Percentiles rank a stretch among this genome's conserved stretches.
These are phyloP conservation scores for Noctua janthina DNA, from an alignment of 2,888 invertebrate genomes.

Conservation along the genomic window DNA sequence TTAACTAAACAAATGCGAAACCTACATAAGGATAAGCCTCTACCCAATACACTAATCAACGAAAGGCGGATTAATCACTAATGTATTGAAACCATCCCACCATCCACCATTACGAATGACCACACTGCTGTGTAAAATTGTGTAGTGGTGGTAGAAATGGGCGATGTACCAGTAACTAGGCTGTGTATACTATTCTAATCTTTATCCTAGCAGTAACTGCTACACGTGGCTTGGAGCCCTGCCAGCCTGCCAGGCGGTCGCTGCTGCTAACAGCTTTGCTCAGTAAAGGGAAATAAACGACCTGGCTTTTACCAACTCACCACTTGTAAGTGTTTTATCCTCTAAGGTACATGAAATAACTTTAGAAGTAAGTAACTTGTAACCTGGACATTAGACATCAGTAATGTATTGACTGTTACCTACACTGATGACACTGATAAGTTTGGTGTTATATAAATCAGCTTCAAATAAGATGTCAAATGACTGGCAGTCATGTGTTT, in stretches of 20 bases:
- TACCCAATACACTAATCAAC: not conserved
- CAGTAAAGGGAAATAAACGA: slow-evolving; percentile 55
- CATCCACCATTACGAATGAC: not conserved
- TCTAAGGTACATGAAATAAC: not conserved
- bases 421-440: not conserved
- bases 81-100: not conserved
- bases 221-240: slow-evolving; percentile 60
- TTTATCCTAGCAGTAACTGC: slow-evolving; percentile 51
- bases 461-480: not conserved
- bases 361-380: not conserved
- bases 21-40: no score
- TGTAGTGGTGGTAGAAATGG: slow-evolving; percentile 11
- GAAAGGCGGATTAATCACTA: not conserved
- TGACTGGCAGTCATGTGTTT: not conserved
- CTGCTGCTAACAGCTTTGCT: slow-evolving; percentile 46
- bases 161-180: slow-evolving; percentile 18
- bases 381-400: not conserved
- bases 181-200: slow-evolving; percentile 25
- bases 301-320: slow-evolving; percentile 31
- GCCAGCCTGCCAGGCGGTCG: slow-evolving; percentile 54
- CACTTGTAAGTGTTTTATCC: slow-evolving; percentile 40
- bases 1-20: not conserved
- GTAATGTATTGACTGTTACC: no score
- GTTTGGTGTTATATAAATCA: not conserved
- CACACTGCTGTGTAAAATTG: slow-evolving; percentile 1